Conservation (phyloP, 2,888 invertebrate genomes). For the Melipona bicolor region DNA sequence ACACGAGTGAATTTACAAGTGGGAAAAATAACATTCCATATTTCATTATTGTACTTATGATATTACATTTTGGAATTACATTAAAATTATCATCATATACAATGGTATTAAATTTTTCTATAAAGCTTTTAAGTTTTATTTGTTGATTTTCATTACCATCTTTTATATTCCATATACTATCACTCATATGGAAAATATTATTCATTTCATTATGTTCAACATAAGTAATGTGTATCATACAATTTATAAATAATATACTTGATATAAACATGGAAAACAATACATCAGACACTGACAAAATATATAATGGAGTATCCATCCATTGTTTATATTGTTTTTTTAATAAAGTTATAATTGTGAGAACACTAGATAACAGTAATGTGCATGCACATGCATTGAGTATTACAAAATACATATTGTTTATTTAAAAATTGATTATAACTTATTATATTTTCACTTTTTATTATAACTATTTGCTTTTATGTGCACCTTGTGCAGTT, state of each 20-base stretch:
- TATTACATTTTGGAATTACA: constrained; percentile 63
- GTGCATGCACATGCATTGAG: constrained; percentile 70
- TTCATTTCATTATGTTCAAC: constrained; percentile 18
- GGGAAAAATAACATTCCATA: constrained; percentile 79
- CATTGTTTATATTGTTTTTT: constrained; percentile 65
- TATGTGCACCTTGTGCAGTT: constrained; percentile 15
- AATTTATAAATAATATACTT: constrained; percentile 50
- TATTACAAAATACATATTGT: constrained; percentile 71
- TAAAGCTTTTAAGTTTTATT: constrained; percentile 21
- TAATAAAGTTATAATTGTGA: constrained; percentile 71
- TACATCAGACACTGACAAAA: constrained; percentile 75
- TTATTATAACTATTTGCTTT: neutral
- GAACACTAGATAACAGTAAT: constrained; percentile 73
- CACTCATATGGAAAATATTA: neutral
- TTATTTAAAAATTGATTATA: constrained; percentile 5
- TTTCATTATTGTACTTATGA: constrained; percentile 70
- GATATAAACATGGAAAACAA: constrained; percentile 69
- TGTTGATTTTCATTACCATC: constrained; percentile 17
- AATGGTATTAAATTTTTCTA: constrained; percentile 13
- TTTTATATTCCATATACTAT: constrained; percentile 26
- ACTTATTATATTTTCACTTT: constrained; percentile 14
- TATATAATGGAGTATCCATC: constrained; percentile 67
- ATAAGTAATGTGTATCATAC: constrained; percentile 28
- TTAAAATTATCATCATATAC: constrained; percentile 19
- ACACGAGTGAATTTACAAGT: constrained; percentile 80